Conservation (phyloP, 2,113 vertebrate species). For the Peromyscus californicus region DNA sequence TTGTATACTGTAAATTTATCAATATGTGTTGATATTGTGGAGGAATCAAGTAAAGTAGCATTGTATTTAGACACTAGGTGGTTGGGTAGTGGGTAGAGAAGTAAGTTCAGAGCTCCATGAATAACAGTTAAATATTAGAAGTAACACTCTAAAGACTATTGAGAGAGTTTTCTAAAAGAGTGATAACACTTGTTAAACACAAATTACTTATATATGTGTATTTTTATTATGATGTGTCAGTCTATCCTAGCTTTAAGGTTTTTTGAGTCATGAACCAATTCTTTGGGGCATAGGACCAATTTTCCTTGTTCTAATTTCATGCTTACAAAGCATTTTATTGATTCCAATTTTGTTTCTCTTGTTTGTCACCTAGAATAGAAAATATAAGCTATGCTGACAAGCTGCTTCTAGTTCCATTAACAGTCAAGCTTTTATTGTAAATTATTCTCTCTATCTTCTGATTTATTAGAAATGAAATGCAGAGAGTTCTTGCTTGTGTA, state of each 20-base stretch:
- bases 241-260: neutral
- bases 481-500: neutral
- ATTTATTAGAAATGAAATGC: conserved; percentile 29
- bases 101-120: neutral
- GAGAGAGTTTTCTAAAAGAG: neutral
- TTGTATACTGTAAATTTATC: neutral
- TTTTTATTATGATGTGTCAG: neutral
- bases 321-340: conserved; percentile 48
- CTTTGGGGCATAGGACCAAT: neutral
- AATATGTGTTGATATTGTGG: neutral
- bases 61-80: neutral
- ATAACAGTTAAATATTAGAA: conserved; percentile 26
- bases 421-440: conserved; percentile 28
- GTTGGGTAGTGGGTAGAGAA: neutral
- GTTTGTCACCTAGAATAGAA: conserved; percentile 30
- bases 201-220: neutral
- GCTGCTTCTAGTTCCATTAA: conserved; percentile 36
- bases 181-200: neutral
- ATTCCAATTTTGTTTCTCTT: conserved; percentile 42
- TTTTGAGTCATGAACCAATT: conserved; percentile 18
- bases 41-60: neutral
- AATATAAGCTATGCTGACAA: neutral
- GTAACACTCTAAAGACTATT: neutral
- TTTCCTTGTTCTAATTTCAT: conserved; percentile 70
- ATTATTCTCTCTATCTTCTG: neutral